Evolutionary conservation across 2,797 vertebrate genomes (phyloP).

Genomic region (Varecia variegata): DNA sequence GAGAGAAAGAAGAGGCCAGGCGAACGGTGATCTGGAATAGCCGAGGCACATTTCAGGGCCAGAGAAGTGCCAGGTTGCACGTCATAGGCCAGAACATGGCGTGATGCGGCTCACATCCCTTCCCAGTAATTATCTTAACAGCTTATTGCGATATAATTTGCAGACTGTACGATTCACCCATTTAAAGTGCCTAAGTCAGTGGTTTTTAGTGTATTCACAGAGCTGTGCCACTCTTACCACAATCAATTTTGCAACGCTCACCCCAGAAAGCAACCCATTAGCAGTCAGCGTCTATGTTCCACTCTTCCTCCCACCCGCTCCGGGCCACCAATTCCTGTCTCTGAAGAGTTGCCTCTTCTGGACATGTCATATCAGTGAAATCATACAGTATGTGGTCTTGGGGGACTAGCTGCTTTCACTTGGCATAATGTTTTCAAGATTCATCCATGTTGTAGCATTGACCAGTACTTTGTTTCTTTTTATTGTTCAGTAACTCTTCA

Average conservation of each 20-base stretch:
- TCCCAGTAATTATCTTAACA: too few species aligned
- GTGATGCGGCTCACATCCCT: background rate
- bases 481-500: fast-evolving
- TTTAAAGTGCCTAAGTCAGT: too few species aligned
- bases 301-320: too few species aligned
- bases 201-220: too few species aligned
- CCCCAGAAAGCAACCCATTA: background rate
- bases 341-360: background rate
- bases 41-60: background rate
- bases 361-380: background rate
- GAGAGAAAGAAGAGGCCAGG: background rate
- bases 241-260: background rate
- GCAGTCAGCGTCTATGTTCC: background rate
- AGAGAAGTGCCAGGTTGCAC: background rate
- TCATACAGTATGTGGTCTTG: background rate
- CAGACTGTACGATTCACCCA: too few species aligned
- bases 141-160: background rate
- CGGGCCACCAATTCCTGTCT: background rate
- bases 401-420: background rate
- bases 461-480: background rate
- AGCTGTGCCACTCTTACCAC: background rate
- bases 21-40: background rate
- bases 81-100: fast-evolving
- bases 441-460: background rate
- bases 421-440: background rate